Conservation (phyloP, 2,888 invertebrate species). For the Leptopilina syphax region DNA sequence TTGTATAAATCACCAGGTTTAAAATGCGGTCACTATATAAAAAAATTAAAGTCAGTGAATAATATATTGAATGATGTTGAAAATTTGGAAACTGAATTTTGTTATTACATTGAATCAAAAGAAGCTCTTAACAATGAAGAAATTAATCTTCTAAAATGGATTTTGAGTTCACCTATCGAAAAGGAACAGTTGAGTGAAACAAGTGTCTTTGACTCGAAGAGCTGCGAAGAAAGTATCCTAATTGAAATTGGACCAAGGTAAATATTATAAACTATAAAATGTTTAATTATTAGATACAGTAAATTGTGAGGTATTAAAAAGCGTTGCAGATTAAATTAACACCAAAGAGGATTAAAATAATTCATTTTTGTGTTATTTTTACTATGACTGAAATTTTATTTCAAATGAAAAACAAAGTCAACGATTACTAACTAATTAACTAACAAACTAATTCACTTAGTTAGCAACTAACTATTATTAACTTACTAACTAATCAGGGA, state of each 20-base stretch:
- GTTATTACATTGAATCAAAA: slow-evolving; percentile 85
- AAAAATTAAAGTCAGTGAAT: slow-evolving; percentile 60
- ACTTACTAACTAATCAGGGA: too few relatives aligned
- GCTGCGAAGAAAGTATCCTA: slow-evolving; percentile 76
- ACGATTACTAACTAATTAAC: too few relatives aligned
- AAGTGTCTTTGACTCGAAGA: slow-evolving; percentile 75
- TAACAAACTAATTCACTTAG: too few relatives aligned
- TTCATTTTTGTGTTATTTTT: too few relatives aligned
- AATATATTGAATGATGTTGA: slow-evolving; percentile 71
- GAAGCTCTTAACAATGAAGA: slow-evolving; percentile 80
- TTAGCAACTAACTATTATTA: too few relatives aligned
- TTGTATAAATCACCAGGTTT: slow-evolving; percentile 81
- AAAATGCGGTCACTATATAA: slow-evolving; percentile 62
- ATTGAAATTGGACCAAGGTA: slow-evolving; percentile 95
- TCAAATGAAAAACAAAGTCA: too few relatives aligned
- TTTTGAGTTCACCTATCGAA: slow-evolving; percentile 85
- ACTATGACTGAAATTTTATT: too few relatives aligned
- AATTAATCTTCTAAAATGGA: slow-evolving; percentile 85
- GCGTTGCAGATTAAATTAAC: too few relatives aligned
- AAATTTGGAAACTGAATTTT: slow-evolving; percentile 84
- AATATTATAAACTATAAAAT: slow-evolving; percentile 39
- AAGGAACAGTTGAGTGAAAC: slow-evolving; percentile 80
- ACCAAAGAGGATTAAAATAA: too few relatives aligned
- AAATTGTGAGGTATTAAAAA: too few relatives aligned
- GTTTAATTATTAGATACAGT: too few relatives aligned